Percentiles rank a stretch among this genome's conserved stretches.
Evolutionary conservation across 2,888 invertebrate species (phyloP).

Genomic region (Drosophila borborema): DNA sequence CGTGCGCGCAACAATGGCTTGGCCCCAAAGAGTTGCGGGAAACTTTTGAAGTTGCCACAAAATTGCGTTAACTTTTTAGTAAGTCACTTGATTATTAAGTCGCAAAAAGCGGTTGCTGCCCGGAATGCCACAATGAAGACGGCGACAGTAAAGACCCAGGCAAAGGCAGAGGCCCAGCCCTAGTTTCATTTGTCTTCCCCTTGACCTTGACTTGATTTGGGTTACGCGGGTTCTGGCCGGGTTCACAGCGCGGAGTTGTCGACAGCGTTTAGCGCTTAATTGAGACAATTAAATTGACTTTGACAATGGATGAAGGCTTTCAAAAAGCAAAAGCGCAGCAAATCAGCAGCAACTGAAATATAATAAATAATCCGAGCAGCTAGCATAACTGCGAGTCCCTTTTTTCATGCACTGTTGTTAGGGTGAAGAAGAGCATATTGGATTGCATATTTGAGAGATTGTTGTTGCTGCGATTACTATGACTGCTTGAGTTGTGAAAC

Average conservation of each 20-base stretch:
- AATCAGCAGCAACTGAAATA: slow-evolving; percentile 65
- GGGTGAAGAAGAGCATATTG: neutral
- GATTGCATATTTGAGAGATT: neutral
- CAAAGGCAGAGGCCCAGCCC: neutral
- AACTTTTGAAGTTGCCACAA: slow-evolving; percentile 77
- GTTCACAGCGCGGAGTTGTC: slow-evolving; percentile 41
- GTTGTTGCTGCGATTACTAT: neutral
- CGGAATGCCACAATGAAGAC: slow-evolving; percentile 60
- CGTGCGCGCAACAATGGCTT: neutral
- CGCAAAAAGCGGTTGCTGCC: slow-evolving; percentile 25
- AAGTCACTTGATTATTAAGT: slow-evolving; percentile 75
- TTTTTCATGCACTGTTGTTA: neutral
- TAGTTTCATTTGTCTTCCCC: slow-evolving; percentile 16
- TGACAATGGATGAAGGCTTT: slow-evolving; percentile 60
- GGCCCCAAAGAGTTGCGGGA: slow-evolving; percentile 58
- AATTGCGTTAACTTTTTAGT: slow-evolving; percentile 76
- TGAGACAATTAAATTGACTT: slow-evolving; percentile 80
- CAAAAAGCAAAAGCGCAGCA: slow-evolving; percentile 48
- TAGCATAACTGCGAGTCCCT: slow-evolving; percentile 3
- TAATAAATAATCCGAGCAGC: slow-evolving; percentile 62
- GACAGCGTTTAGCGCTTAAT: slow-evolving; percentile 73
- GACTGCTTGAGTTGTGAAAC: no score
- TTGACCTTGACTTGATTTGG: slow-evolving; percentile 70
- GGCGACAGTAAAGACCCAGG: neutral
- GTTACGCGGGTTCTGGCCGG: slow-evolving; percentile 40